Evolutionary conservation across 2,888 invertebrate species (phyloP).

Genomic region (Aspidiotus rigidus): DNA sequence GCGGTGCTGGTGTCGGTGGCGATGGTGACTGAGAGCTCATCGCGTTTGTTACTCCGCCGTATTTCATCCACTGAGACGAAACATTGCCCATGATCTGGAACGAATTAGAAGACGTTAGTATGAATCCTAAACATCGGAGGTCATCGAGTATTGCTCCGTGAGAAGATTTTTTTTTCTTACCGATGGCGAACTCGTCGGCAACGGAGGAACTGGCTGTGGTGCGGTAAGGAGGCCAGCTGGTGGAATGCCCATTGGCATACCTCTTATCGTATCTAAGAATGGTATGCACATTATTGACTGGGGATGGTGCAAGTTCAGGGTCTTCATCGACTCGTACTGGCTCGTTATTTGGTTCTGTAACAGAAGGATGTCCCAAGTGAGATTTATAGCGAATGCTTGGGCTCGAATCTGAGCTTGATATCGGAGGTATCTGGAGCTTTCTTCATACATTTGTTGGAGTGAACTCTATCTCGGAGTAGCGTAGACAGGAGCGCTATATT

Average conservation of each 20-base stretch:
- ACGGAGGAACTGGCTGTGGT: constrained; percentile 9
- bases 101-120: background rate
- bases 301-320: constrained; percentile 51
- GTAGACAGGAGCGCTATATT: too few relatives aligned
- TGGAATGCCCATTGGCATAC: background rate
- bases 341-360: constrained; percentile 51
- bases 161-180: background rate
- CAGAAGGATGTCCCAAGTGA: background rate
- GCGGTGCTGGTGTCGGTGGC: constrained; percentile 40
- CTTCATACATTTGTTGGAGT: too few relatives aligned
- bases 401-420: too few relatives aligned
- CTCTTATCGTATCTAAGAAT: constrained; percentile 55
- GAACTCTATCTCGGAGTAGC: too few relatives aligned
- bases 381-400: too few relatives aligned
- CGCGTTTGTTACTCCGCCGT: constrained; percentile 3
- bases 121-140: too few relatives aligned
- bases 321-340: constrained; percentile 48
- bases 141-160: background rate
- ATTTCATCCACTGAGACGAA: constrained; percentile 14
- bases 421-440: too few relatives aligned
- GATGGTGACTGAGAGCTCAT: constrained; percentile 33
- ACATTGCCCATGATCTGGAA: constrained; percentile 10
- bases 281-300: constrained; percentile 60
- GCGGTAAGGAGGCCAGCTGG: background rate
- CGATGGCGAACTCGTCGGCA: constrained; percentile 15